Evolutionary conservation across 2,113 vertebrate species (phyloP).

Genomic region (Gnathonemus longibarbis): DNA sequence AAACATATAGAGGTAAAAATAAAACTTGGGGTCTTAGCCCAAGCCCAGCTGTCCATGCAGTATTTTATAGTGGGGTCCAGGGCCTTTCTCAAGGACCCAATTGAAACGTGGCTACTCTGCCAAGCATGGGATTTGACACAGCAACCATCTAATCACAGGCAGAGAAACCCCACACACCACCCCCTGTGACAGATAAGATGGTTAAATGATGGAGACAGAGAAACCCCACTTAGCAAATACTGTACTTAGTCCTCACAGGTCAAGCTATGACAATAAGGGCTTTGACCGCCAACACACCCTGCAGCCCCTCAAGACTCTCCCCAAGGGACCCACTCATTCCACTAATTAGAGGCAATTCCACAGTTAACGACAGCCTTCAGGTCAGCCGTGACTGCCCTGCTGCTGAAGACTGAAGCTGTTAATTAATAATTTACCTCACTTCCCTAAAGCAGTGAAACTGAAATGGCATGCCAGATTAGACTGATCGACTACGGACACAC

Average conservation of each 20-base stretch:
- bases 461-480: background rate
- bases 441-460: background rate
- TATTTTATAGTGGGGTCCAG: background rate
- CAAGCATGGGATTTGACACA: background rate
- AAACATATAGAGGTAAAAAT: background rate
- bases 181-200: background rate
- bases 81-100: background rate
- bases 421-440: background rate
- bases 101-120: background rate
- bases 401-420: background rate
- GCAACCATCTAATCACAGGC: background rate
- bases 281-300: background rate
- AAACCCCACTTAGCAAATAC: background rate
- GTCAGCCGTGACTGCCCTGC: background rate
- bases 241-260: background rate
- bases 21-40: background rate
- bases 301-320: background rate
- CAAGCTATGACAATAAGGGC: background rate
- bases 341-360: background rate
- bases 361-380: background rate
- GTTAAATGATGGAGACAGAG: background rate
- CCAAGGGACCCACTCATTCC: background rate
- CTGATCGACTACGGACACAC: background rate
- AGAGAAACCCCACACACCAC: background rate
- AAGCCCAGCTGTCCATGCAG: background rate